Conservation (phyloP, 1,140 invertebrate species). For the Pseudomyrmex sp. region DNA sequence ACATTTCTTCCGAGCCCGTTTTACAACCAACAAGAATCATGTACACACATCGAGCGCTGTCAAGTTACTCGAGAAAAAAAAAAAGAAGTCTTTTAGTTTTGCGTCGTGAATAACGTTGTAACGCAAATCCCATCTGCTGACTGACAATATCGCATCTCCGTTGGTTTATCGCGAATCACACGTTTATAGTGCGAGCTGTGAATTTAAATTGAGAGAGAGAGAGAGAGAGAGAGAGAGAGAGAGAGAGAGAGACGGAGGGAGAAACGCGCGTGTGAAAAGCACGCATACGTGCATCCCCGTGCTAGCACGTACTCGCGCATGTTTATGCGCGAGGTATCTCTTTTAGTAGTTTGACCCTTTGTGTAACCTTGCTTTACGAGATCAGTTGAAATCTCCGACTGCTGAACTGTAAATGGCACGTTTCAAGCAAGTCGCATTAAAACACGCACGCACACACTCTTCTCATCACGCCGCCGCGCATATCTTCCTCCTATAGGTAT, state of each 20-base stretch:
- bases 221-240: slow-evolving; percentile 15
- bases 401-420: background rate
- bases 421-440: background rate
- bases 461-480: too few species aligned
- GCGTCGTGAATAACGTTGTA: background rate
- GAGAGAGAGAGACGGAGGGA: background rate
- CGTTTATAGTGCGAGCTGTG: slow-evolving; percentile 45
- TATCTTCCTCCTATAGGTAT: background rate
- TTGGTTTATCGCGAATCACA: slow-evolving; percentile 39
- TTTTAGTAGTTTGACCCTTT: slow-evolving; percentile 49
- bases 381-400: slow-evolving; percentile 13
- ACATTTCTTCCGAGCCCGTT: too few species aligned
- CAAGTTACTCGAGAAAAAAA: too few species aligned
- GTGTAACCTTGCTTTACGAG: slow-evolving; percentile 7
- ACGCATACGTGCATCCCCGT: slow-evolving; percentile 28
- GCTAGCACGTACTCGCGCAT: slow-evolving; percentile 27
- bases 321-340: slow-evolving; percentile 49
- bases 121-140: background rate
- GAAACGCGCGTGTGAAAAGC: slow-evolving; percentile 37
- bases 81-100: background rate
- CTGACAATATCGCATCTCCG: slow-evolving; percentile 18
- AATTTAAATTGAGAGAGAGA: slow-evolving; percentile 55
- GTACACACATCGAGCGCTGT: too few species aligned
- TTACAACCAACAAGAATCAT: too few species aligned
- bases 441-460: too few species aligned